Evolutionary conservation across 2,113 vertebrate genomes (phyloP), one percentile per base, ranked within the genome.

Genomic region (Cyprinodon brontotheroides): DNA sequence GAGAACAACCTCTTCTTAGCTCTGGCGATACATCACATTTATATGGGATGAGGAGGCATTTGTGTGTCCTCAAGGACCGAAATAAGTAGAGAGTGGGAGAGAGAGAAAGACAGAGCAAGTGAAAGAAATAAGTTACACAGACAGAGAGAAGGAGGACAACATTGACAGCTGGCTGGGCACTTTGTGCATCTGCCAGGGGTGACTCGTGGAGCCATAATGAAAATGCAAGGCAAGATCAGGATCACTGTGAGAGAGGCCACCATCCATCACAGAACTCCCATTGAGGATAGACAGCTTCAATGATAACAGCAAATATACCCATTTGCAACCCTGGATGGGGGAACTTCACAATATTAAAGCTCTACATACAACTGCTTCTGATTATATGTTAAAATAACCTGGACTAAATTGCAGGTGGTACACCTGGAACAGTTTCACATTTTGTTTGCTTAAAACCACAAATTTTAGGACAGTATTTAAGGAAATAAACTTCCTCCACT

Each of bases 141-240:
- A 86, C 65, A 50, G 83, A 85, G 81, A 74, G 77, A 65, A 75
- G 71, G 74, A 80, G 83, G 86, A 78, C 81, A 74, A 75, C 74
- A 75, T 63, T 83, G 92, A 91, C 89, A 91, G 89, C 89, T 90
- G 91, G 91, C 86, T 41, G 53, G 75, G 72, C 87, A 82, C 87
- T 82, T 77, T 68, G 78, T 90, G 90, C 86, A 91, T 90, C 90
- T 91, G 89, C 78, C 88, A 86, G 88, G 77, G 79, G 84, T 74
- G 77, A 85, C 77, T 79, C 36, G 68, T 59, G 62, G 78, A 75
- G 86, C 84, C 86, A 84, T 92, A 89, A 92, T 89, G 89, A 90
- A 92, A 93, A 93, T 84, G 80, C 91, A 90, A 90, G 81, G 85
- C 66, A 50, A 90, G 92, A 92, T 92, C 87, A 78, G 87, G 85